Conservation (phyloP, 2,113 vertebrate genomes). For the Bambusicola thoracicus region DNA sequence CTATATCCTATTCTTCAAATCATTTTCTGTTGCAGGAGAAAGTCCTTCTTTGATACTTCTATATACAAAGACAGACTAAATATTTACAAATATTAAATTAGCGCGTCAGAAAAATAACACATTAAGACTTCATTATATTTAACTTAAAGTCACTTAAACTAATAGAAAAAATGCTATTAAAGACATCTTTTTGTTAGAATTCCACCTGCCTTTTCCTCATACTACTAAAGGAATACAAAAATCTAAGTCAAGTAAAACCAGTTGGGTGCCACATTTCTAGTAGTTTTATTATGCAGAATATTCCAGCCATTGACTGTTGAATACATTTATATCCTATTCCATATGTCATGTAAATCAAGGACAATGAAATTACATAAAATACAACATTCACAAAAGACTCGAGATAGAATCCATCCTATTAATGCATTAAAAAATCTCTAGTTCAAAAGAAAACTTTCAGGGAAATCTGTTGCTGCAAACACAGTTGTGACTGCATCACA, state of each 20-base stretch:
- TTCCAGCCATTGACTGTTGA: neutral
- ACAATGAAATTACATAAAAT: neutral
- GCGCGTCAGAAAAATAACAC: neutral
- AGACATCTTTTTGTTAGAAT: neutral
- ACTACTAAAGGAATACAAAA: neutral
- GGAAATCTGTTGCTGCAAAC: neutral
- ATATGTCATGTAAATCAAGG: neutral
- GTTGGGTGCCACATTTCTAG: neutral
- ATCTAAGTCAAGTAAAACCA: neutral
- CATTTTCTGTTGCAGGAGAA: constrained; percentile 12
- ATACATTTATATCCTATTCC: neutral
- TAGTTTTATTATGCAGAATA: neutral
- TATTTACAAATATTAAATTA: constrained; percentile 53
- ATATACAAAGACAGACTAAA: constrained; percentile 64
- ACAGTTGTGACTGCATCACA: neutral
- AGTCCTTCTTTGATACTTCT: constrained; percentile 13
- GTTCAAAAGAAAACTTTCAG: neutral
- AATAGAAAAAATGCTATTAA: neutral
- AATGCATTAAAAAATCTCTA: neutral
- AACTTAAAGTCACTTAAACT: neutral
- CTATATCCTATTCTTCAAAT: constrained; percentile 35
- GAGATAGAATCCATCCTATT: neutral
- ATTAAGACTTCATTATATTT: neutral
- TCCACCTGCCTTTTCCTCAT: neutral
- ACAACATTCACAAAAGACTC: neutral